A percentile compares a stretch with the other conserved stretches of the same genome.
Evolutionary conservation across 2,113 vertebrate genomes (phyloP).

Genomic region (Periophthalmodon schlosseri): DNA sequence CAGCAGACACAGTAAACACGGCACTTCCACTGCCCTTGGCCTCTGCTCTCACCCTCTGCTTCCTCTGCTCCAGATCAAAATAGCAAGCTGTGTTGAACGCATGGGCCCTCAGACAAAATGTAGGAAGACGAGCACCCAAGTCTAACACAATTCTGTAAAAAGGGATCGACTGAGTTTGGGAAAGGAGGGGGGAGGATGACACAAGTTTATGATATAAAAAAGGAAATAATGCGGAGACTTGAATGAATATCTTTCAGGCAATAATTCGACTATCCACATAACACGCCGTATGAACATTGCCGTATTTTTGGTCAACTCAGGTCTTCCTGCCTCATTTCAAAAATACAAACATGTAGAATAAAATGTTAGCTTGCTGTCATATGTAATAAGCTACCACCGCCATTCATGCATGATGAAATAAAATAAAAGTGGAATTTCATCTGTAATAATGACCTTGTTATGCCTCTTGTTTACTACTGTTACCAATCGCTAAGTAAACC

Average conservation of each 20-base stretch:
- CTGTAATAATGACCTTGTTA: no score
- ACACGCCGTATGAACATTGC: no score
- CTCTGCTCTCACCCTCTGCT: slow-evolving; percentile 14
- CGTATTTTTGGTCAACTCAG: no score
- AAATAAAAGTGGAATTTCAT: no score
- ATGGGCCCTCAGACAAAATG: not conserved
- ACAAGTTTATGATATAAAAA: not conserved
- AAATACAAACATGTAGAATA: no score
- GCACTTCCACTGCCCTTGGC: slow-evolving; percentile 52
- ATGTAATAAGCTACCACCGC: no score
- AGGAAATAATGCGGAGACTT: no score
- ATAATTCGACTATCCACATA: no score
- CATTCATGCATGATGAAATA: no score
- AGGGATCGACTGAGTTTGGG: not conserved
- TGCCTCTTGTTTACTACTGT: not conserved
- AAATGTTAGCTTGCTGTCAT: no score
- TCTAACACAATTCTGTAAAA: not conserved
- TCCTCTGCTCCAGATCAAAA: slow-evolving; percentile 33
- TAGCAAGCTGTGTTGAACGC: not conserved
- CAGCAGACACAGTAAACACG: slow-evolving; percentile 62
- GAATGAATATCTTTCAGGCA: no score
- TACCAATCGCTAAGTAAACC: not conserved
- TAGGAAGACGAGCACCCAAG: not conserved
- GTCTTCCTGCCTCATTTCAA: no score
- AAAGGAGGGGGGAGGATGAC: not conserved